These are phyloP conservation scores for Sebastes umbrosus DNA, from an alignment of 2,797 vertebrate species.

Conservation along the genomic window DNA sequence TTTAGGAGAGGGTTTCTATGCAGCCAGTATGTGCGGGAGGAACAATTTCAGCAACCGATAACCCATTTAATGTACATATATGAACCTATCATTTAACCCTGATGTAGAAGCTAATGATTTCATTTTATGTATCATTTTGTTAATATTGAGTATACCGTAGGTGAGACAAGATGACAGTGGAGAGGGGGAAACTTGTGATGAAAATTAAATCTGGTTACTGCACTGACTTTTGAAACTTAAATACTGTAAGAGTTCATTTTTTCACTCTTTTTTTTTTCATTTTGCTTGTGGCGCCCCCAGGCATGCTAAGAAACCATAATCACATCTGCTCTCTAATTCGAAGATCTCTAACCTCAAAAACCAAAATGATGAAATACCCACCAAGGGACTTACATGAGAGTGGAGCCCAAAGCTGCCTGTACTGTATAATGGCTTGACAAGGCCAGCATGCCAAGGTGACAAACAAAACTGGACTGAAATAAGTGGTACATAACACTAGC, in stretches of 20 bases:
- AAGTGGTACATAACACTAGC: not conserved
- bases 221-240: not conserved
- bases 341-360: constrained; percentile 23
- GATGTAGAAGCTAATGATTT: not conserved
- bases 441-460: not conserved
- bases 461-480: constrained; percentile 2
- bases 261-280: not conserved
- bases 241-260: not conserved
- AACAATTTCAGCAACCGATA: too few relatives aligned
- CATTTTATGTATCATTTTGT: not conserved
- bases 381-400: not conserved
- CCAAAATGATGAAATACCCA: constrained; percentile 24
- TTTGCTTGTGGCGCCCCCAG: not conserved
- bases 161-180: not conserved
- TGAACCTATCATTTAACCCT: not conserved
- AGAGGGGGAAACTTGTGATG: not conserved
- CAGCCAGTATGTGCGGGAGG: too few relatives aligned
- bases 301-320: constrained; percentile 24
- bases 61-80: too few relatives aligned
- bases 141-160: not conserved
- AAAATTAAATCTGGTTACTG: not conserved
- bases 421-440: not conserved
- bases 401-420: not conserved
- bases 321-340: constrained; percentile 34
- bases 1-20: too few relatives aligned